Evolutionary conservation across 2,113 vertebrate genomes (phyloP).

Genomic region (Dunckerocampus dactyliophorus): DNA sequence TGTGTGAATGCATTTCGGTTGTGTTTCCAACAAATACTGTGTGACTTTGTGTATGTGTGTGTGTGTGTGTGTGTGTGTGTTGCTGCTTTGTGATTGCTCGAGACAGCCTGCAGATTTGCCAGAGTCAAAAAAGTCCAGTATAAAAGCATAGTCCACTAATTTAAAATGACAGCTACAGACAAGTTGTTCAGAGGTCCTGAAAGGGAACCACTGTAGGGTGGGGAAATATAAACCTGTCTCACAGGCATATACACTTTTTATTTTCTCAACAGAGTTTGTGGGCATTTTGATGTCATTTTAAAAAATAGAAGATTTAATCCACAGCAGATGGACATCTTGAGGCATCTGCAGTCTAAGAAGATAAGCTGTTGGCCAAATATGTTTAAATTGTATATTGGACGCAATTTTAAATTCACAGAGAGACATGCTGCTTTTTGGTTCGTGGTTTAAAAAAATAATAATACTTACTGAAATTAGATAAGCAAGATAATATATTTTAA

Average conservation of each 20-base stretch:
- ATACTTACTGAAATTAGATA: too few relatives aligned
- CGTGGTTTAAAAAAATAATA: too few relatives aligned
- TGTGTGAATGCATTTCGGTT: constrained; percentile 7
- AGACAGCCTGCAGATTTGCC: constrained; percentile 59
- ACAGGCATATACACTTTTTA: constrained; percentile 28
- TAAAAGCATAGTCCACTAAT: constrained; percentile 50
- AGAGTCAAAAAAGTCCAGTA: constrained; percentile 40
- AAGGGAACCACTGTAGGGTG: constrained; percentile 36
- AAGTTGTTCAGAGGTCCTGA: constrained; percentile 60
- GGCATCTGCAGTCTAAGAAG: constrained; percentile 23
- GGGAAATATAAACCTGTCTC: constrained; percentile 29
- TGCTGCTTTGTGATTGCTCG: constrained; percentile 43
- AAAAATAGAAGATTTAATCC: constrained; percentile 45
- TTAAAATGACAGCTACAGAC: constrained; percentile 62
- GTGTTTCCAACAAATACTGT: constrained; percentile 38
- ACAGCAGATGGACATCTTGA: constrained; percentile 47
- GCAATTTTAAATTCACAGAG: background rate
- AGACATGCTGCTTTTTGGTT: too few relatives aligned
- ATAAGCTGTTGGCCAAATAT: constrained; percentile 25
- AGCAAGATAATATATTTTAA: too few relatives aligned
- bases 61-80: constrained; percentile 18
- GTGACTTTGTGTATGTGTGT: constrained; percentile 10
- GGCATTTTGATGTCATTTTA: constrained; percentile 36
- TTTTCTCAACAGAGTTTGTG: constrained; percentile 8
- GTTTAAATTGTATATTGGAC: constrained; percentile 24